Evolutionary conservation across 1,140 invertebrate species (phyloP), one percentile per base, ranked within the genome.

Genomic region (Cherax destructor): DNA sequence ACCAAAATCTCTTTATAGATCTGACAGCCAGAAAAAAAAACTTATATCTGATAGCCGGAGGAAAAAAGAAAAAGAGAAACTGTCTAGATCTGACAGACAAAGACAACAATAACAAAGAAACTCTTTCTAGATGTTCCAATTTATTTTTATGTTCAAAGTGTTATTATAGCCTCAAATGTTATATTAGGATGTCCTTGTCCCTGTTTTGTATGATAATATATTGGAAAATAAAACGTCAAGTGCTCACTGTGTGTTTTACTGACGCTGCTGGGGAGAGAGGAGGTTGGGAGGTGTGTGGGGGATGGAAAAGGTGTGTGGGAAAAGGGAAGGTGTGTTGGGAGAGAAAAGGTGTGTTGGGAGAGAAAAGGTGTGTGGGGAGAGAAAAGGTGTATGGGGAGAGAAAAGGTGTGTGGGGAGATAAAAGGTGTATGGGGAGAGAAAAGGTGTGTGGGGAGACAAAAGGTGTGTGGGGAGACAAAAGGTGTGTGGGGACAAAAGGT

Each of bases 161-260:
- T 83, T 83, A 83, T 65, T 3, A 83, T 65, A 65, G 81, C 61
- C 41, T 83, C 81, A 83, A 65, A 83, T 83, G 81, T 83, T 83
- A 83, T 83, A 83, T 24, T 83, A 83, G 81, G 41, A 65, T 83
- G 81, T 83, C 61, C 18, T 83, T 83, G 81, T 83, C 81, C 81
- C 81, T 83, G 81, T 83, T 83, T 83, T 83, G 81, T 83, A 83
- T 83, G 81, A 83, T 69, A 83, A 69, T 83, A 83, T 83, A 83
- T 69, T 83, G 81, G 81, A 83, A 83, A 83, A 83, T 83, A 83
- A 69, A 83, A 69, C 69, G 81, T 83, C 81, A 83, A 83, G 81
- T 83, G 81, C 81, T 83, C 81, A 83, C 11, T 4, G 6, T 47
- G 80, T 83, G 80, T 83, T 24, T 83, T 21, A 30, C 61, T 83